These are phyloP conservation scores for Eupithecia dodoneata DNA, from an alignment of 2,888 invertebrate species.

Conservation along the genomic window DNA sequence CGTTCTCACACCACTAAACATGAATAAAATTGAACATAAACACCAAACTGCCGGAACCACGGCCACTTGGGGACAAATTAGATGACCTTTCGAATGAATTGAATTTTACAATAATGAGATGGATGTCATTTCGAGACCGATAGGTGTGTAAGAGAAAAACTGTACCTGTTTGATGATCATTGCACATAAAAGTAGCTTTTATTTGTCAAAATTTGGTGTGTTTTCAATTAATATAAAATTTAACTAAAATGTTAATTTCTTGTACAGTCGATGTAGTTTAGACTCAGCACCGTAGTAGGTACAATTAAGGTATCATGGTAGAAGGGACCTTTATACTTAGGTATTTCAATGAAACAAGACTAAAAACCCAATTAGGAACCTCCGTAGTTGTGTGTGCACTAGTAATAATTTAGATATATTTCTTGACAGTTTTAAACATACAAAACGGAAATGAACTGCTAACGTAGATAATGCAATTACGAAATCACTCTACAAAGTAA, in stretches of 20 bases:
- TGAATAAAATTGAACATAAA: conserved; percentile 56
- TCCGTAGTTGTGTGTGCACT: neutral
- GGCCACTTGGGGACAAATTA: conserved; percentile 72
- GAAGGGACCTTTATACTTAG: neutral
- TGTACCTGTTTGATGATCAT: neutral
- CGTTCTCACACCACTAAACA: conserved; percentile 62
- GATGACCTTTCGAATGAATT: conserved; percentile 67
- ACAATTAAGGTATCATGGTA: neutral
- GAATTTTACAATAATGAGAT: conserved; percentile 14
- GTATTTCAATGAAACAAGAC: neutral
- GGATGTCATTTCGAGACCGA: neutral
- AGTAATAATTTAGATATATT: neutral
- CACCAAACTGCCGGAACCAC: conserved; percentile 64
- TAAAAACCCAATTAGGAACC: neutral
- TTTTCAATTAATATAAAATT: neutral
- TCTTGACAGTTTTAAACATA: conserved; percentile 44
- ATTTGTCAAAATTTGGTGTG: neutral
- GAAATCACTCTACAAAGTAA: conserved; percentile 56
- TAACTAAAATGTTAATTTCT: neutral
- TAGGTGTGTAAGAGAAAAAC: neutral
- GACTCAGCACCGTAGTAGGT: neutral
- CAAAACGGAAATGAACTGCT: conserved; percentile 58
- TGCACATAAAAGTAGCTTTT: neutral
- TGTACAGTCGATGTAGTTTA: neutral
- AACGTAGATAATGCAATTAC: conserved; percentile 70